phyloP scores from a whole-genome alignment of 2,888 invertebrate species.

The Epinotia ramella region DNA sequence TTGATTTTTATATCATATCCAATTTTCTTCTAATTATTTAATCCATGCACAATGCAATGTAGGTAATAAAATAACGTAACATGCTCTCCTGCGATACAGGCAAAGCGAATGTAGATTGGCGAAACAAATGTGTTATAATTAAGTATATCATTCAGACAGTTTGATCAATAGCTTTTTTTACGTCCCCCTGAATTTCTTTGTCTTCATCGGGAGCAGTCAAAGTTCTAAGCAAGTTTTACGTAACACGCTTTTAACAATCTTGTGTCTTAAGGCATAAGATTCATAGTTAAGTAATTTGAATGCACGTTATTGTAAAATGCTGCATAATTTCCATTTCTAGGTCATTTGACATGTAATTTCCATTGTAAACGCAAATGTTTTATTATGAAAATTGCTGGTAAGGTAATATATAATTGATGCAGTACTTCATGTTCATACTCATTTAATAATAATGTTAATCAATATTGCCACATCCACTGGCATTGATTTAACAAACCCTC shows the following conservation, averaged over 20 bases:
- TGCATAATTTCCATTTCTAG: conserved; percentile 27
- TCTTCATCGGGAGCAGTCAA: not conserved
- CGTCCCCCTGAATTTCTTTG: not conserved
- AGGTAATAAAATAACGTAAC: no score
- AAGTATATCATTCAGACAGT: no score
- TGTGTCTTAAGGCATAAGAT: not conserved
- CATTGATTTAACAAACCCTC: not conserved
- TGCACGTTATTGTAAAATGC: conserved; percentile 2
- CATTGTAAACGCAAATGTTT: conserved; percentile 27
- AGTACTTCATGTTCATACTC: not conserved
- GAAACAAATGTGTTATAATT: not conserved
- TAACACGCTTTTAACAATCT: not conserved
- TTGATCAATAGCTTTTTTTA: not conserved
- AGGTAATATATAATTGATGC: conserved; percentile 14
- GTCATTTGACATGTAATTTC: conserved; percentile 38
- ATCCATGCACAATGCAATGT: no score
- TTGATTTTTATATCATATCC: no score
- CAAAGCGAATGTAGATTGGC: no score
- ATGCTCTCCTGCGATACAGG: no score
- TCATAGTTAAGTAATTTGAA: not conserved
- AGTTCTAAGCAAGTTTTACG: conserved; percentile 18
- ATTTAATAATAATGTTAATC: not conserved
- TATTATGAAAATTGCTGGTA: conserved; percentile 18
- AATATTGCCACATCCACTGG: no score
- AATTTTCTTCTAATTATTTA: no score